These are phyloP conservation scores for Caradrina kadenii DNA, from an alignment of 2,888 invertebrate genomes.

Conservation along the genomic window DNA sequence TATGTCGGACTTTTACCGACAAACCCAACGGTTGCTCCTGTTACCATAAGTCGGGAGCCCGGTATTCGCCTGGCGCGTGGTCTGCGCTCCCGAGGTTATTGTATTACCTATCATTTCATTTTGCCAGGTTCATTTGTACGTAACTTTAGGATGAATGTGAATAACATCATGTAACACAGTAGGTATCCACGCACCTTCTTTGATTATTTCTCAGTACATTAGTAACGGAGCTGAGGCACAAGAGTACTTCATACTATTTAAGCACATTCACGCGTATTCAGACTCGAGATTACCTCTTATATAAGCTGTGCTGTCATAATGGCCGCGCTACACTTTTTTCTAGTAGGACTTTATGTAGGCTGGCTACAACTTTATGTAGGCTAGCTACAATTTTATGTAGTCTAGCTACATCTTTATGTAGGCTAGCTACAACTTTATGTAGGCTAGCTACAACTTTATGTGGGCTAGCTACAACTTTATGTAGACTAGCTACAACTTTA, in stretches of 20 bases:
- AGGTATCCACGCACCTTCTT: neutral
- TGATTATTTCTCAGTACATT: constrained; percentile 7
- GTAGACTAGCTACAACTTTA: constrained; percentile 16
- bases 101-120: no score
- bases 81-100: no score
- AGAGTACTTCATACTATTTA: constrained; percentile 24
- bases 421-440: constrained; percentile 19
- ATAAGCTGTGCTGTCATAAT: constrained; percentile 32
- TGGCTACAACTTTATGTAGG: constrained; percentile 21
- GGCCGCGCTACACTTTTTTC: constrained; percentile 34
- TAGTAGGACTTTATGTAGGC: no score
- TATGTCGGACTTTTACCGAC: no score
- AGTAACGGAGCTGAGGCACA: constrained; percentile 24
- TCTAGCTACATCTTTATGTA: constrained; percentile 19
- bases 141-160: neutral
- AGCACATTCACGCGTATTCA: constrained; percentile 43
- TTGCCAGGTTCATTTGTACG: no score
- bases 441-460: constrained; percentile 18
- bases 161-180: neutral
- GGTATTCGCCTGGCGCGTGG: no score
- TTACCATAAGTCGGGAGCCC: no score
- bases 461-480: constrained; percentile 18
- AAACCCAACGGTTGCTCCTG: no score
- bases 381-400: no score
- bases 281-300: constrained; percentile 26